Base-by-base conservation (phyloP, 2,888 invertebrate genomes). In the Tinea trinotella region DNA sequence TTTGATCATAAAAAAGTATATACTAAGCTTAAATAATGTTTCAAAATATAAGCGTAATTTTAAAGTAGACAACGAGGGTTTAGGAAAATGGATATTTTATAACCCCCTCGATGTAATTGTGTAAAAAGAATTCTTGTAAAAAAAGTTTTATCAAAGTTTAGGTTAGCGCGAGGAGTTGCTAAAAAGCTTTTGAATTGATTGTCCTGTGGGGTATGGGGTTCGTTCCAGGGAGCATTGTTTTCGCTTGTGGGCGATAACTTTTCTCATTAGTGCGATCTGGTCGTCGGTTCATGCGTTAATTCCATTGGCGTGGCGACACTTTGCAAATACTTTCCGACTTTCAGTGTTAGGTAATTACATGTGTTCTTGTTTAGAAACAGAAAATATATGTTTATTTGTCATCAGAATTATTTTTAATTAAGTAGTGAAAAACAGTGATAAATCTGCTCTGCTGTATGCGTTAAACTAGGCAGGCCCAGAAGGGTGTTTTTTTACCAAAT, bases 181-280 rank as follows among this genome's bases (percentile, higher is more conserved):
- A 40, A 40, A 40, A 40, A 40, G 40, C 40, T 40, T 40, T 40
- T 40, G 40, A 40, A 40, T 40, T 40, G 40, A 40, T 40, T 40
- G 40, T 40, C 40, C 13, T 15, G 40, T 13, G 40, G 40, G 15
- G 40, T 13, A n/a, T 12, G 40, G 40, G 40, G 12, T 35, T 35
- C 12, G 40, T 30, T 30, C 30, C 30, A 2, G 12, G 35, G 40
- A 2, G 40, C 40, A 40, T 40, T 40, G 40, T 40, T 40, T 40
- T 40, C 40, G n/a, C 40, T 40, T 40, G 40, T 13, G 40, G 40
- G 12, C 15, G 40, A n/a, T 13, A 40, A 40, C 40, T 40, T 40
- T 40, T 40, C 40, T 40, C 40, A 40, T 40, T 40, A 40, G 40
- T 13, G 13, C 40, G 40, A 40, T 40, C 40, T 40, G 40, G 40